Percentiles rank a stretch among this genome's conserved stretches.
These are phyloP conservation scores for Haemorhous mexicanus DNA, from an alignment of 2,113 vertebrate species.

Conservation along the genomic window DNA sequence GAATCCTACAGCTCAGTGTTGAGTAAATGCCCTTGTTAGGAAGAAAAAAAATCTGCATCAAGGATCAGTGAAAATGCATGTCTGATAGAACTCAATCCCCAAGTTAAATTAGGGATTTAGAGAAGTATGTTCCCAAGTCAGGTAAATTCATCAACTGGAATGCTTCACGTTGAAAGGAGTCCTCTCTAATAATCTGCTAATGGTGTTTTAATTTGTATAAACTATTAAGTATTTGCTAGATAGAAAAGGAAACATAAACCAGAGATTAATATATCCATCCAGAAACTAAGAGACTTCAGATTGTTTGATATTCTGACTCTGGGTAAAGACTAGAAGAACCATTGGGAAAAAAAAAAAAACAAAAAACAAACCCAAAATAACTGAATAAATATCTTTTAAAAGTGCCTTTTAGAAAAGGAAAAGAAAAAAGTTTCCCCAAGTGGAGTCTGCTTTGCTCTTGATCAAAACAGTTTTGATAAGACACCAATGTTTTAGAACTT, in stretches of 20 bases:
- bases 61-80: not conserved
- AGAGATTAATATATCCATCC: not conserved
- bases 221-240: not conserved
- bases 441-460: not conserved
- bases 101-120: not conserved
- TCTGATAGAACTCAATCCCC: not conserved
- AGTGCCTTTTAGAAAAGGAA: not conserved
- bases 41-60: not conserved
- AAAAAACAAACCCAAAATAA: no score
- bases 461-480: not conserved
- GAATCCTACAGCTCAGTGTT: not conserved
- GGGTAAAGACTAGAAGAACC: not conserved
- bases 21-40: not conserved
- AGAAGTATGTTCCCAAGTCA: not conserved
- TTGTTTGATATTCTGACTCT: not conserved
- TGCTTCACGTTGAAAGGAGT: fast-evolving
- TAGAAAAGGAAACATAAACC: not conserved
- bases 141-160: not conserved
- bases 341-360: not conserved
- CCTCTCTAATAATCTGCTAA: not conserved
- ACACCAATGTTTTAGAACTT: not conserved
- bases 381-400: not conserved
- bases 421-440: not conserved
- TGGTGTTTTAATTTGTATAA: not conserved
- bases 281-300: not conserved